These are phyloP conservation scores for Alfaro cultratus DNA, from an alignment of 2,797 vertebrate species.

Conservation along the genomic window DNA sequence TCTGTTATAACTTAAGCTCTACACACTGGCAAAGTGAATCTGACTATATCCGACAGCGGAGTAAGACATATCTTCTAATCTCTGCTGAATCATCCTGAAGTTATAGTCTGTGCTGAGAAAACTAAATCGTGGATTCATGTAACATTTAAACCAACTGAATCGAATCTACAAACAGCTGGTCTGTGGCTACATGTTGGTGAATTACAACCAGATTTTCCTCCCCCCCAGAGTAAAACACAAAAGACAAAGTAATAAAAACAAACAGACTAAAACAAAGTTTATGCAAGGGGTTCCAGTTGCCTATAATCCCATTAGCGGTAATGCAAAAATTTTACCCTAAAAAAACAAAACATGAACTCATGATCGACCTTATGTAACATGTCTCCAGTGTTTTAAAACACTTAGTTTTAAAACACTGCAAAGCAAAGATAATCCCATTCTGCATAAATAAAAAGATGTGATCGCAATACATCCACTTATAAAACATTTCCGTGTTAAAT, in stretches of 20 bases:
- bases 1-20: no score
- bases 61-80: neutral
- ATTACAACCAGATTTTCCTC: conserved; percentile 2
- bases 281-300: conserved; percentile 5
- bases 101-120: neutral
- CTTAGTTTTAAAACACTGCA: neutral
- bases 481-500: neutral
- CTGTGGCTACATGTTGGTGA: neutral
- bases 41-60: neutral
- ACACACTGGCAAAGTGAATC: neutral
- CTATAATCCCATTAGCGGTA: neutral
- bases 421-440: neutral
- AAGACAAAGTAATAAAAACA: conserved; percentile 17
- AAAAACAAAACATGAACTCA: neutral
- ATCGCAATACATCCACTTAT: neutral
- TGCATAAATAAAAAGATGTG: neutral
- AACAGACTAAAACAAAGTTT: conserved; percentile 15
- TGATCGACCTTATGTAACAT: neutral
- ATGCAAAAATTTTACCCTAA: neutral
- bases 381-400: neutral
- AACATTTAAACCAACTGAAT: conserved; percentile 1
- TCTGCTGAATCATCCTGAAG: neutral
- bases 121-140: neutral
- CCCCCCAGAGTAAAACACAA: conserved; percentile 16
- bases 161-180: conserved; percentile 16